Percentiles rank a stretch among this genome's conserved stretches.
Conservation (phyloP, 23 tunicate genomes). For the Phallusia fumigata region DNA sequence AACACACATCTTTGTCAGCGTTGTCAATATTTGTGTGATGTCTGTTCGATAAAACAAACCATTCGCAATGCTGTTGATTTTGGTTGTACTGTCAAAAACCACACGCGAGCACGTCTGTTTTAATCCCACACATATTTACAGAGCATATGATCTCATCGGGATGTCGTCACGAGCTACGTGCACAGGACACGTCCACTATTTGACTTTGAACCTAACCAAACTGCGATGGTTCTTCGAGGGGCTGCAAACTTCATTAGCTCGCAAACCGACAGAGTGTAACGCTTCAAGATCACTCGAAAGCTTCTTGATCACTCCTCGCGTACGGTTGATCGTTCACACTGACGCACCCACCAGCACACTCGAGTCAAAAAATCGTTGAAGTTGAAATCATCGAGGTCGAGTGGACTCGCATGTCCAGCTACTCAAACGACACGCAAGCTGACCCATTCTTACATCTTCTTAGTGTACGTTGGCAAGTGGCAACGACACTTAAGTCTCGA, state of each 20-base stretch:
- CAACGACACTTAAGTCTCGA: background rate
- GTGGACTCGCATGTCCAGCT: constrained; percentile 5
- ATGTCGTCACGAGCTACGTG: background rate
- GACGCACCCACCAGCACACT: constrained; percentile 15
- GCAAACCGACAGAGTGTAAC: background rate
- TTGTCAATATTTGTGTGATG: too few relatives aligned
- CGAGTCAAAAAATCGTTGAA: background rate
- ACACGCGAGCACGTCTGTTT: too few relatives aligned
- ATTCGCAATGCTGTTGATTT: too few relatives aligned
- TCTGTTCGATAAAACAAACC: too few relatives aligned
- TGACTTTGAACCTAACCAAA: background rate
- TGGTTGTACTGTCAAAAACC: too few relatives aligned
- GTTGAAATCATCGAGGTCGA: constrained; percentile 8
- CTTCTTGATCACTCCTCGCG: constrained; percentile 9
- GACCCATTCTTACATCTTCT: background rate
- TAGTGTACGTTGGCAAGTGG: background rate
- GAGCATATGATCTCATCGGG: background rate
- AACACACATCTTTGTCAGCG: too few relatives aligned
- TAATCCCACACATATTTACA: too few relatives aligned
- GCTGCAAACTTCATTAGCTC: background rate
- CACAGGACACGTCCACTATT: background rate
- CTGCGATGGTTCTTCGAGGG: background rate
- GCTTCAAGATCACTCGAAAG: constrained; percentile 2
- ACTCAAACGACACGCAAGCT: background rate
- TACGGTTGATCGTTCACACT: background rate